Evolutionary conservation across 35 echinoderm and acorn worm species (phyloP), one percentile per base, ranked within the genome.

Genomic region (Apostichopus californicus): DNA sequence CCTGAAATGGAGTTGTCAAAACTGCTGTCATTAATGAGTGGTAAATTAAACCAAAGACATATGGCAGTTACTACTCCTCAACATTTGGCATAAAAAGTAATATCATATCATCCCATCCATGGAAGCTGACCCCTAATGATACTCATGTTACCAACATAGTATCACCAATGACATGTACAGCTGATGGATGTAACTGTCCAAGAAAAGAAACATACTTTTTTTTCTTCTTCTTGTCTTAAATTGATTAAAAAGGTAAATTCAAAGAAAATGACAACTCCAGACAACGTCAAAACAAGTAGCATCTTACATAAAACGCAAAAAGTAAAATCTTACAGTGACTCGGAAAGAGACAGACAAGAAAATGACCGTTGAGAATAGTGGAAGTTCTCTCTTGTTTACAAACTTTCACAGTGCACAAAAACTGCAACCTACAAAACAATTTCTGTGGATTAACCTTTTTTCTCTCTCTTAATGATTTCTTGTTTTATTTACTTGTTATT

Each of bases 371-470:
- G 46, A 18, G 55, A 83, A 18, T 85, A 59, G 20, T 85, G 54
- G 81, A 85, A 85, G 81, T 85, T 85, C 20, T 85, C 57, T 85
- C 57, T 85, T 85, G 81, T 85, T 85, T 85, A 85, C 81, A 85
- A 85, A 85, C 81, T 85, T 85, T 85, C 81, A 85, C 81, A 85
- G 80, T 83, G 80, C 80, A 83, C 80, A 83, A 83, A 61, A 85
- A 85, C 81, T 85, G 81, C 81, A 85, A 59, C 81, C 81, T 85
- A 85, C 81, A 85, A 85, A 85, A 85, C 81, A 85, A 55, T 56
- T 85, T 85, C 55, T 46, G 57, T 85, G 81, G 57, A 85, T 85
- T 85, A 85, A 59, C 58, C 57, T 85, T 55, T 46, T 4, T 46
- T 46, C 34, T 54, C 18, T 54, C 78, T 54, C 78, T 54, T 17